Conservation (phyloP, 2,888 invertebrate species). For the Limnephilus marmoratus region DNA sequence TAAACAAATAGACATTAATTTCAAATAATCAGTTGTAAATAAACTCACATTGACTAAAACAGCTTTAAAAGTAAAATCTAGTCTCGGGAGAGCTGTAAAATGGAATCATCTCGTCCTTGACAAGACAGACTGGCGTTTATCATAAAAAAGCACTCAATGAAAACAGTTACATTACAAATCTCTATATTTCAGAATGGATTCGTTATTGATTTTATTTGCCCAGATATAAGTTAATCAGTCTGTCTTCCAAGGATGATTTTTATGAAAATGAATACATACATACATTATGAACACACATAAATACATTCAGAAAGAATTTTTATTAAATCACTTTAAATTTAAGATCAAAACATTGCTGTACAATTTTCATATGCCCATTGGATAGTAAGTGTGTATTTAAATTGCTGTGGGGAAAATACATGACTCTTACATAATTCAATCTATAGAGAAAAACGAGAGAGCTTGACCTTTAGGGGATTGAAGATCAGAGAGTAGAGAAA, state of each 20-base stretch:
- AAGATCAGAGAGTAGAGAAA: not conserved
- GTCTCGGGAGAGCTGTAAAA: not conserved
- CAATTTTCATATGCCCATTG: slow-evolving; percentile 26
- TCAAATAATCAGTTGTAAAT: not conserved
- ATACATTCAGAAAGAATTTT: not conserved
- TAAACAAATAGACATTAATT: not conserved
- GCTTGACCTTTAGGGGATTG: not conserved
- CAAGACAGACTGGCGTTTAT: not conserved
- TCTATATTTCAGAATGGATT: not conserved
- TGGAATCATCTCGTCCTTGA: not conserved
- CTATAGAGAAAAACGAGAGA: not conserved
- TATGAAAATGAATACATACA: not conserved
- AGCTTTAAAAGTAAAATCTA: not conserved
- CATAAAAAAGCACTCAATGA: not conserved
- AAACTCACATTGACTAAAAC: not conserved
- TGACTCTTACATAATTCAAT: not conserved
- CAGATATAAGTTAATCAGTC: not conserved
- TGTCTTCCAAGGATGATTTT: not conserved
- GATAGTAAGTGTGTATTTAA: not conserved
- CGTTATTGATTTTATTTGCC: not conserved
- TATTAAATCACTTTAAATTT: not conserved
- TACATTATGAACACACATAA: not conserved
- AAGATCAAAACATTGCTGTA: not conserved
- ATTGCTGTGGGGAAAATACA: not conserved
- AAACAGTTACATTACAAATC: not conserved